Base-by-base conservation (phyloP, 2,113 vertebrate genomes). In the Pelecanus crispus region DNA sequence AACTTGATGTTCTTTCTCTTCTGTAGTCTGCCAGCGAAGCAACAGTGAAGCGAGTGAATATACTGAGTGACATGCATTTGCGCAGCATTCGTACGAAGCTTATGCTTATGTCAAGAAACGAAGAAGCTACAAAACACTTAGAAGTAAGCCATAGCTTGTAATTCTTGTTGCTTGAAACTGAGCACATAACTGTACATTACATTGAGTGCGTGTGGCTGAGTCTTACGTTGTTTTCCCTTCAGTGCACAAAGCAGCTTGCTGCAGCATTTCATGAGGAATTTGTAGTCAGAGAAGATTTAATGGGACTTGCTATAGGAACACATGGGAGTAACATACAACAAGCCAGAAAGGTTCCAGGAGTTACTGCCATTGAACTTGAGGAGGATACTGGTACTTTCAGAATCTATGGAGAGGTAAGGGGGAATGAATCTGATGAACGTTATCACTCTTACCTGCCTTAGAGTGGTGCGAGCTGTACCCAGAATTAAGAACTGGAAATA, bases 61-160 rank as follows among this genome's bases (percentile, higher is more conserved):
- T 98, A 88, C 96, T 98, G 91, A 98, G 98, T 95, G 98, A 98
- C 94, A 98, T 98, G 98, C 98, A 98, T 94, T 97, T 98, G 96
- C 98, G 98, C 94, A 98, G 98, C 97, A 98, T 98, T 94, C 98
- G 98, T 77, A 98, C 98, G 21, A 98, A 98, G 19, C 97, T 98
- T 70, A 98, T 98, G 98, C 98, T 98, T 25, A 98, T 98, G 98
- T 98, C 98, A 7, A 98, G 98, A 94, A 98, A 98, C 4, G 98
- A 98, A 96, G 98, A 98, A 86, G 98, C 98, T 94, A 98, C 98
- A 80, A 98, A 98, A 81, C 98, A 98, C 97, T 97, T 98, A 96
- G 98, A 98, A 97, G 98, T 98, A 97, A 98, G 97, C 88, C 36
- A 13, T 24, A 55, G 90, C 79, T 79, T 20, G 34, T 40, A 56